These are phyloP conservation scores for Ectropis grisescens DNA, from an alignment of 1,140 invertebrate species.

Conservation along the genomic window DNA sequence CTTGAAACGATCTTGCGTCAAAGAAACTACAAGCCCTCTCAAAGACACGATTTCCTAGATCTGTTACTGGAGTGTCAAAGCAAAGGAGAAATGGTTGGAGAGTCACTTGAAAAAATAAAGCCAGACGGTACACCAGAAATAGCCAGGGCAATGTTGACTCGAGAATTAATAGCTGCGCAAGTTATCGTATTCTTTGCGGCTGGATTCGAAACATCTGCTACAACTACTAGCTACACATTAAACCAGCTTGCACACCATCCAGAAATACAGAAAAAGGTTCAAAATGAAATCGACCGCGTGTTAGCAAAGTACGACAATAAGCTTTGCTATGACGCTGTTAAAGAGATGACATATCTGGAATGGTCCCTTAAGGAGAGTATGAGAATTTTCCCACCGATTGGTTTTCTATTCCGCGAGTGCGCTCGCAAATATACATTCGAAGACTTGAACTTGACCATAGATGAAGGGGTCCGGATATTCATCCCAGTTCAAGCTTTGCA, in stretches of 20 bases:
- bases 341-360: conserved; percentile 71
- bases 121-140: no score
- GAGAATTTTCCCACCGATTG: conserved; percentile 55
- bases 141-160: no score
- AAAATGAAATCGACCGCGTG: conserved; percentile 61
- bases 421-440: conserved; percentile 54
- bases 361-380: conserved; percentile 29
- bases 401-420: conserved; percentile 38
- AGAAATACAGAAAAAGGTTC: conserved; percentile 57
- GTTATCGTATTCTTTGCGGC: conserved; percentile 70
- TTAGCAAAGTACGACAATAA: conserved; percentile 57
- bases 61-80: no score
- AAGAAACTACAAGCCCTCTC: no score
- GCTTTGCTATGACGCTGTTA: conserved; percentile 67
- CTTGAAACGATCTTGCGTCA: no score
- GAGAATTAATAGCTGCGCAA: conserved; percentile 59
- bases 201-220: conserved; percentile 64
- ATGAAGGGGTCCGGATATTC: conserved; percentile 60
- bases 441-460: conserved; percentile 38
- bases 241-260: conserved; percentile 63
- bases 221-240: conserved; percentile 52
- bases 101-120: no score
- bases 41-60: no score
- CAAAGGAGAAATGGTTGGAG: no score
- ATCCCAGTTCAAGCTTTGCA: conserved; percentile 73